Conservation (phyloP, 2,888 invertebrate species). For the Myathropa florea region DNA sequence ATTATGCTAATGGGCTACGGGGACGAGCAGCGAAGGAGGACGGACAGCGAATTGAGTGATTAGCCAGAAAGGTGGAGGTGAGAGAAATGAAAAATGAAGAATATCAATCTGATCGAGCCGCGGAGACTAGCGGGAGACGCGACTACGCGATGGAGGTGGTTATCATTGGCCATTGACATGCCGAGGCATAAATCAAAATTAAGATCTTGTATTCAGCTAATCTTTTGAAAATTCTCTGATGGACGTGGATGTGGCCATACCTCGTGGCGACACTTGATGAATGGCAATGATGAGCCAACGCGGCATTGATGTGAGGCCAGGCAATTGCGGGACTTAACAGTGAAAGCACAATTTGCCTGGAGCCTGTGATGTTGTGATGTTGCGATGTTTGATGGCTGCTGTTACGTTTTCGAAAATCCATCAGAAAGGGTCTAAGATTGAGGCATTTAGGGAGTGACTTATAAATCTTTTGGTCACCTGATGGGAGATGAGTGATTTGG, state of each 20-base stretch:
- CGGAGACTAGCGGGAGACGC: neutral
- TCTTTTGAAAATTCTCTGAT: neutral
- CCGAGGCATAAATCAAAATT: neutral
- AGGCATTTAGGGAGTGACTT: too few species aligned
- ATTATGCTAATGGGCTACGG: constrained; percentile 59
- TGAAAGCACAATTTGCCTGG: neutral
- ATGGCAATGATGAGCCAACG: neutral
- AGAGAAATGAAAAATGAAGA: constrained; percentile 6
- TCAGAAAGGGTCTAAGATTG: too few species aligned
- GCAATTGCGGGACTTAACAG: neutral
- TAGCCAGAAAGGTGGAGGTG: constrained; percentile 20
- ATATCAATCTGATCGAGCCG: constrained; percentile 13
- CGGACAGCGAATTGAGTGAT: constrained; percentile 33
- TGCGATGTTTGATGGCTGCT: too few species aligned
- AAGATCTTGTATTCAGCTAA: neutral
- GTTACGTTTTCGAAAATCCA: too few species aligned
- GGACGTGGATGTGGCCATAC: neutral
- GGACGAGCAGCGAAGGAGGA: neutral
- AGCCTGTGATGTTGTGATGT: neutral
- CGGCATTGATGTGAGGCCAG: neutral
- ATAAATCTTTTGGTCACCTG: too few species aligned
- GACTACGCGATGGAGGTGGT: neutral
- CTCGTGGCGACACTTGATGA: neutral
- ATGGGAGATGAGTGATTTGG: too few species aligned
- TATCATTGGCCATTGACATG: neutral